Base-by-base conservation (phyloP, 2,888 invertebrate species). In the Acanthoscelides obtectus region DNA sequence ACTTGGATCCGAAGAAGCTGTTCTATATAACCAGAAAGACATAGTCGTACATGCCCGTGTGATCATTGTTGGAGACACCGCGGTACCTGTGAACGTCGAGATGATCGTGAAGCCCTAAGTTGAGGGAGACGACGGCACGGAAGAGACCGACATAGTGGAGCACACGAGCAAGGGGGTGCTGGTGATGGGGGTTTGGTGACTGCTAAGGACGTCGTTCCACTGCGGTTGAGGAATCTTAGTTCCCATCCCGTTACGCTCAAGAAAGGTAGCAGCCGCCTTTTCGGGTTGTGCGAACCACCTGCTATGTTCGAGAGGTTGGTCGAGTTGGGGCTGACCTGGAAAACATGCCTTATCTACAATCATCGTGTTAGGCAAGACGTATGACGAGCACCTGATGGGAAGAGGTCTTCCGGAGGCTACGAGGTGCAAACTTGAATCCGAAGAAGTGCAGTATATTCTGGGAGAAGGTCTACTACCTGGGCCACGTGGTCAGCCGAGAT, bases 391-490 rank as follows among this genome's bases (percentile, higher is more conserved):
- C 67, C 25, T 71, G 19, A 71, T 1, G 65, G 63, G 21, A 45
- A 21, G 27, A 70, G 25, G 70, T 70, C 2, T 70, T 70, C 45
- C 22, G 22, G 22, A 20, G 71, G 8, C 21, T 71, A 21, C 22
- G 65, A 64, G 0, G 17, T 5, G 20, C 69, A 20, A 64, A 22
- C 20, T 12, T 69, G 17, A 69, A 45, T 17, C 72, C 70, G 2
- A 67, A 72, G 67, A 69, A 72, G 0, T 22, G 66, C 17, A 19
- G 1, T n/a, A 20, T 72, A 8, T 70, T 70, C 64, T 22, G 69
- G 20, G 65, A 27, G 64, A 20, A 72, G 45, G 76, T 76, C 12
- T 22, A 73, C 65, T 74, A 64, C 66, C 64, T 76, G 19, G 76
- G 74, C 1, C 72, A 73, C 64, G 21, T 71, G 3, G 71, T 71